These are phyloP conservation scores for Gavialis gangeticus DNA, from an alignment of 2,113 vertebrate species.

Conservation along the genomic window DNA sequence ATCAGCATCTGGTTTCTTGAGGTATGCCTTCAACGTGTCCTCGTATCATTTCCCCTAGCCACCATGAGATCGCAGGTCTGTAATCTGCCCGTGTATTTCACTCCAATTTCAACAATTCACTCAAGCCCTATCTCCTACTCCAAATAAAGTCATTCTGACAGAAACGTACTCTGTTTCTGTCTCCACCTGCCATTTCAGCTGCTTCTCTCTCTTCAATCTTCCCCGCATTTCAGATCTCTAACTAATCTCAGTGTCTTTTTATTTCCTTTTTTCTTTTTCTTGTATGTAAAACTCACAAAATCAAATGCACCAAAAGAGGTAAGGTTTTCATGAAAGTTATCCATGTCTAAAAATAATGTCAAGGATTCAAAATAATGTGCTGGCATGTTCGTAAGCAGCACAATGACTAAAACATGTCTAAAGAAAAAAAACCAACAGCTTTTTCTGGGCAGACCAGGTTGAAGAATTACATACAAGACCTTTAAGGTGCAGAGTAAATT, in stretches of 20 bases:
- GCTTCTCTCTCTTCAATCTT: neutral
- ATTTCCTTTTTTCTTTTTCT: neutral
- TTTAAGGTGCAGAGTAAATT: no score
- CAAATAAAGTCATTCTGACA: neutral
- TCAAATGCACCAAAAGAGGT: neutral
- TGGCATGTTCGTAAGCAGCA: neutral
- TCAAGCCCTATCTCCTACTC: neutral
- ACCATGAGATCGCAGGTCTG: no score
- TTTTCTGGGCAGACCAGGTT: neutral
- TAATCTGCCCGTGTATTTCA: neutral
- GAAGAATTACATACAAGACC: neutral
- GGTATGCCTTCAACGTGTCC: no score
- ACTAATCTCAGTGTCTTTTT: neutral
- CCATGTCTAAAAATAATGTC: neutral
- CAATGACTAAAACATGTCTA: constrained; percentile 42
- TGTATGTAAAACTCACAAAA: neutral
- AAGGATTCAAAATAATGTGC: constrained; percentile 9
- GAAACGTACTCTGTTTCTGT: neutral
- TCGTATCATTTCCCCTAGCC: no score
- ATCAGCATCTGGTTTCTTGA: no score
- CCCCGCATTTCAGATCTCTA: neutral
- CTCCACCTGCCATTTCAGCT: neutral
- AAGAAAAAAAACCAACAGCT: constrained; percentile 34
- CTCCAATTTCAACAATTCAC: neutral
- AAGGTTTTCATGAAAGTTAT: neutral